Percentiles rank a stretch among this genome's conserved stretches.
Conservation (phyloP, 2,888 invertebrate genomes). For the Rhamphomyia laevipes region DNA sequence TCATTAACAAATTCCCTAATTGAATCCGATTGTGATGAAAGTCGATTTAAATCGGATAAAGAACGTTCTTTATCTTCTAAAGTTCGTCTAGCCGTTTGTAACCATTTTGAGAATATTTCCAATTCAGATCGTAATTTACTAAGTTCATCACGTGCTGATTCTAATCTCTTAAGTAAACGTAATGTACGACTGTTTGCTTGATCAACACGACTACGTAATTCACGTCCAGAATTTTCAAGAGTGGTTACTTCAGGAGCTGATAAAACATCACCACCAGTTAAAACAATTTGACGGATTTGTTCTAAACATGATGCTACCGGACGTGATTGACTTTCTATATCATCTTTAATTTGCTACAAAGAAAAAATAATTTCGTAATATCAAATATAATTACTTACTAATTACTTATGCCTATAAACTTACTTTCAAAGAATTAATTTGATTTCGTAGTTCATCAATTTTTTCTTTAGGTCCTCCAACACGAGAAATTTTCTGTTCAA, state of each 20-base stretch:
- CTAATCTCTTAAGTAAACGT: constrained; percentile 60
- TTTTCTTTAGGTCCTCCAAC: constrained; percentile 81
- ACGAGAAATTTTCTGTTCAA: constrained; percentile 72
- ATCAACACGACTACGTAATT: constrained; percentile 71
- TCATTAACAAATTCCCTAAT: constrained; percentile 82
- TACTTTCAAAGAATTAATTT: constrained; percentile 80
- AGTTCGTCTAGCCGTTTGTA: constrained; percentile 65
- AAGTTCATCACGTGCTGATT: constrained; percentile 76
- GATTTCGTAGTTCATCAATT: constrained; percentile 74
- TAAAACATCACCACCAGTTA: constrained; percentile 82
- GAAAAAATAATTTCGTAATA: not conserved
- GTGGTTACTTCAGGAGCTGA: constrained; percentile 83
- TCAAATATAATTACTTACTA: not conserved
- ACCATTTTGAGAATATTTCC: constrained; percentile 70
- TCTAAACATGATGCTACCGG: constrained; percentile 77
- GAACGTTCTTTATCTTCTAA: constrained; percentile 79
- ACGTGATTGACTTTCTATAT: constrained; percentile 73
- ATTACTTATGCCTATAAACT: constrained; percentile 1
- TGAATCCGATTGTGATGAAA: constrained; percentile 62
- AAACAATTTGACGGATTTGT: constrained; percentile 78
- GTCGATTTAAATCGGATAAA: constrained; percentile 59
- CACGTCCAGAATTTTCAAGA: constrained; percentile 75
- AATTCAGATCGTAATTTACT: constrained; percentile 75
- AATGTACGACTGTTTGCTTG: constrained; percentile 70
- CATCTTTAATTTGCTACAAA: constrained; percentile 72